Conservation (phyloP, 2,113 vertebrate species). For the Macroglossus sobrinus region DNA sequence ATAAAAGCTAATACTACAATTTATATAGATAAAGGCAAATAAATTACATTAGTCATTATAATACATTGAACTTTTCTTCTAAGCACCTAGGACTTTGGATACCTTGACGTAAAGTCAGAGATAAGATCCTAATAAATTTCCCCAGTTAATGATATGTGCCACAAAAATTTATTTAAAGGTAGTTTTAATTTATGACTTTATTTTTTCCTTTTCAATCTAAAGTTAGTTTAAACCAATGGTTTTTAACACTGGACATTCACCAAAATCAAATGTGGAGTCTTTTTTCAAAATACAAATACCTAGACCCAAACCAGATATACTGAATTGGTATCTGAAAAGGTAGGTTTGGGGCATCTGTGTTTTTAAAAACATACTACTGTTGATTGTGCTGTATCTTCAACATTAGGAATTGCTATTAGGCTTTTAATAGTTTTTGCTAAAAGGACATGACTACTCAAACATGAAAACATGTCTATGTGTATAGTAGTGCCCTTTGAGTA, state of each 20-base stretch:
- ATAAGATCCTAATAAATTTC: constrained; percentile 28
- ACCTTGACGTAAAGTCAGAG: not conserved
- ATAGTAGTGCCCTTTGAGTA: not conserved
- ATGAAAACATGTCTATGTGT: not conserved
- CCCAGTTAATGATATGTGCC: not conserved
- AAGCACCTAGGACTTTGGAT: not conserved
- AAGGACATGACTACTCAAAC: not conserved
- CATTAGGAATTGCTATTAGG: not conserved
- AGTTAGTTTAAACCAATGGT: constrained; percentile 15
- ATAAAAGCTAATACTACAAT: not conserved
- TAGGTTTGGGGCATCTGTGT: not conserved
- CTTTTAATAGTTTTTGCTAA: not conserved
- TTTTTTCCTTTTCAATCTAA: not conserved
- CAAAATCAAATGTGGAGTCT: not conserved
- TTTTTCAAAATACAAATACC: constrained; percentile 2
- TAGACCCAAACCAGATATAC: not conserved
- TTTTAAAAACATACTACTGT: not conserved
- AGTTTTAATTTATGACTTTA: not conserved
- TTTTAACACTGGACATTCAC: not conserved
- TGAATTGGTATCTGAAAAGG: not conserved
- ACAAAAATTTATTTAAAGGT: not conserved
- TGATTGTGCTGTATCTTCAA: not conserved
- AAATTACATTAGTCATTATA: not conserved
- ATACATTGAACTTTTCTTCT: constrained; percentile 1
- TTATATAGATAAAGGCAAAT: not conserved